Percentiles rank a stretch among this genome's conserved stretches.
Conservation (phyloP, 2,113 vertebrate species). For the Megalops atlanticus region DNA sequence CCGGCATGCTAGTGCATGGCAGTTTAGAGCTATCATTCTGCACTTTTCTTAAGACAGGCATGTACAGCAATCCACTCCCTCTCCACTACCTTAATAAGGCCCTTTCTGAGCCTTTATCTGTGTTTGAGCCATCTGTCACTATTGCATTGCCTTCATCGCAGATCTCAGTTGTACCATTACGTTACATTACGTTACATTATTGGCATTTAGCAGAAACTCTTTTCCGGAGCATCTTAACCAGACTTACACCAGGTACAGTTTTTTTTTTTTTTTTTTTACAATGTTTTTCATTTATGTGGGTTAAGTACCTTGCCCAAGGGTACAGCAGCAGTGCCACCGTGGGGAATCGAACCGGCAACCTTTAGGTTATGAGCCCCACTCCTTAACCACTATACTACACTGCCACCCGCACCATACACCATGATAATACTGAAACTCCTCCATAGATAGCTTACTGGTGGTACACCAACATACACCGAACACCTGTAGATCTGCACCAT, state of each 20-base stretch:
- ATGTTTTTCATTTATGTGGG: too few species aligned
- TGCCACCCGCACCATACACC: too few species aligned
- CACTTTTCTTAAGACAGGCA: neutral
- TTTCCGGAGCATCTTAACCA: too few species aligned
- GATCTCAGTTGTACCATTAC: neutral
- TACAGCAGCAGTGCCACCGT: too few species aligned
- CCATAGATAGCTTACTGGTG: neutral
- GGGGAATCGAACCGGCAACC: too few species aligned
- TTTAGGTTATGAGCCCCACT: too few species aligned
- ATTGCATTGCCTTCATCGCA: neutral
- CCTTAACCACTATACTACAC: too few species aligned
- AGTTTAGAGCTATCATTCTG: neutral
- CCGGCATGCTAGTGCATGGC: neutral
- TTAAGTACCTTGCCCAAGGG: too few species aligned
- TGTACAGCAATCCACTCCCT: neutral
- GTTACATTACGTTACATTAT: neutral
- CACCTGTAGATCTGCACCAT: neutral
- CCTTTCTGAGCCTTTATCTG: neutral
- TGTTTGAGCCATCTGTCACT: neutral
- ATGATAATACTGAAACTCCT: neutral
- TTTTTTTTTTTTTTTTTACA: too few species aligned
- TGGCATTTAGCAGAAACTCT: too few species aligned
- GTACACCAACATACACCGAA: neutral
- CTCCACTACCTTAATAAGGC: neutral
- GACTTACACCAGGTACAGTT: too few species aligned